Percentiles rank a stretch among this genome's conserved stretches.
These are phyloP conservation scores for Uloborus diversus DNA, from an alignment of 1,140 invertebrate genomes.

Conservation along the genomic window DNA sequence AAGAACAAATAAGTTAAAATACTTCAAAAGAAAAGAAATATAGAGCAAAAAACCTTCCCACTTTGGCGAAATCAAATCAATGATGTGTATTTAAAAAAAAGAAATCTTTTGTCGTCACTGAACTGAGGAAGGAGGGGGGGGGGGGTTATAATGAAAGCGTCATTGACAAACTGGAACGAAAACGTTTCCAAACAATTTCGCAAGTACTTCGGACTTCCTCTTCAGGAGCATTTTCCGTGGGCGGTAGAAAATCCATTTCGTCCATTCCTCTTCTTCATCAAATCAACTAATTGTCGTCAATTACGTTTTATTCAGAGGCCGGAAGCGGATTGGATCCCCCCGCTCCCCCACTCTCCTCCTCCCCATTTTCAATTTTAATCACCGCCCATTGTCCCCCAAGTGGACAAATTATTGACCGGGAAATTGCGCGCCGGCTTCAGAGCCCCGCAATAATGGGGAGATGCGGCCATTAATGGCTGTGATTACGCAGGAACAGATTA, in stretches of 20 bases:
- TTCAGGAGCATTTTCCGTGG: too few relatives aligned
- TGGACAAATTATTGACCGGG: slow-evolving; percentile 55
- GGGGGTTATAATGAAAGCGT: too few relatives aligned
- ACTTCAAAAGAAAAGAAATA: too few relatives aligned
- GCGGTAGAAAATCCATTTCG: too few relatives aligned
- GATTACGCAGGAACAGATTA: slow-evolving; percentile 30
- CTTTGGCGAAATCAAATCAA: too few relatives aligned
- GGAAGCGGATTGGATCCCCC: slow-evolving; percentile 14
- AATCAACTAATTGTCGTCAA: slow-evolving; percentile 56
- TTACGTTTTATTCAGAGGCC: slow-evolving; percentile 44
- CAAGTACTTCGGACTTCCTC: too few relatives aligned
- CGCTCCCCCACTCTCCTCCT: not conserved
- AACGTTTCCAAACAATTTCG: not conserved
- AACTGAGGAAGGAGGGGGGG: too few relatives aligned
- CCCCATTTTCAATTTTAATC: slow-evolving; percentile 34
- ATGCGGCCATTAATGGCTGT: slow-evolving; percentile 34
- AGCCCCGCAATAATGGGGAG: slow-evolving; percentile 7
- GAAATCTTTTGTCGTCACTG: too few relatives aligned
- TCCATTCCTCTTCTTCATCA: too few relatives aligned
- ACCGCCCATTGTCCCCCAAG: slow-evolving; percentile 35
- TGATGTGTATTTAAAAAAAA: too few relatives aligned
- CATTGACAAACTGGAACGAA: not conserved
- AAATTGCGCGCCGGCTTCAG: slow-evolving; percentile 25
- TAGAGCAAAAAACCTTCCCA: too few relatives aligned
- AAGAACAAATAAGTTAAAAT: too few relatives aligned